Evolutionary conservation across 1,140 invertebrate species (phyloP).

Genomic region (Hyposmocoma kahamanoa): DNA sequence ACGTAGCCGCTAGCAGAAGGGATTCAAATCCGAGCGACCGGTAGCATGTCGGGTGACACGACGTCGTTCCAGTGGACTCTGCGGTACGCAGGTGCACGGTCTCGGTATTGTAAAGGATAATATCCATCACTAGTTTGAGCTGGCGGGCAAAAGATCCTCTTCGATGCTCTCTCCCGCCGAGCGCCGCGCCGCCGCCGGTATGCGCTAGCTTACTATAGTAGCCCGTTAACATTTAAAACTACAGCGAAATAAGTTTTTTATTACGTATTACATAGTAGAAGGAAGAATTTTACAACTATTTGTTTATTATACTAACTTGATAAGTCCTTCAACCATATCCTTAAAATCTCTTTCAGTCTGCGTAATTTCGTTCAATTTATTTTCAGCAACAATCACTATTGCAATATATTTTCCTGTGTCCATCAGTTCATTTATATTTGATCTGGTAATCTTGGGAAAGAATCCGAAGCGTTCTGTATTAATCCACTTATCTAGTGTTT

Average conservation of each 20-base stretch:
- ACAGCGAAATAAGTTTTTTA: background rate
- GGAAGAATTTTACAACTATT: background rate
- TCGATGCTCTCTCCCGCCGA: too few relatives aligned
- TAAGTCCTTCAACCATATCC: constrained; percentile 89
- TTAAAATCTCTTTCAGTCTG: constrained; percentile 88
- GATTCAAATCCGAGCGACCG: too few relatives aligned
- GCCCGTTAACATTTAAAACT: too few relatives aligned
- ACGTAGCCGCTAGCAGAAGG: too few relatives aligned
- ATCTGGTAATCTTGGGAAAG: constrained; percentile 90
- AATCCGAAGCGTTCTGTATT: constrained; percentile 92
- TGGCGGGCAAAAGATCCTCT: too few relatives aligned
- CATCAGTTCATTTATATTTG: constrained; percentile 88
- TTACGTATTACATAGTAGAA: background rate
- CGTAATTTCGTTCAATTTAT: constrained; percentile 87
- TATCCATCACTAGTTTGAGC: too few relatives aligned
- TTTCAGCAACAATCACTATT: constrained; percentile 90
- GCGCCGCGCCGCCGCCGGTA: too few relatives aligned
- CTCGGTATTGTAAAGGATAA: too few relatives aligned
- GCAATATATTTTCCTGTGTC: constrained; percentile 91
- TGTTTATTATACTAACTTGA: constrained; percentile 60
- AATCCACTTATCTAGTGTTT: constrained; percentile 88
- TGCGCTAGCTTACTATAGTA: too few relatives aligned
- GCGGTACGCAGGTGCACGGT: too few relatives aligned
- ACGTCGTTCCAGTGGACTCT: too few relatives aligned
- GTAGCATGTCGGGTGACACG: too few relatives aligned